These are phyloP conservation scores for Pegoplata infirma DNA, from an alignment of 2,888 invertebrate genomes.

Conservation along the genomic window DNA sequence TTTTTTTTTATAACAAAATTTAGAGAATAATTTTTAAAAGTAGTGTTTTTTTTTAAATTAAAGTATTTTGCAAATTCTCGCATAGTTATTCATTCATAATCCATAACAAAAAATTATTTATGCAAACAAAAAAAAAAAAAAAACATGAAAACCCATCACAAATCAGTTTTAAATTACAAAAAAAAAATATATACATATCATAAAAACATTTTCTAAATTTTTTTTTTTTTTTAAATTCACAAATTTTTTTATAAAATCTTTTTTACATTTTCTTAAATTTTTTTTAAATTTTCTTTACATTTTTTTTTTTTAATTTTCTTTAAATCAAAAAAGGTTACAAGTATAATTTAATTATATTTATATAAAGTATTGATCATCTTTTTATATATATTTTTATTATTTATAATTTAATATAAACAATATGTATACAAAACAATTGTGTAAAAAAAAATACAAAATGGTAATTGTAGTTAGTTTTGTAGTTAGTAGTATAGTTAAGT, in stretches of 20 bases:
- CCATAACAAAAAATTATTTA: conserved; percentile 12
- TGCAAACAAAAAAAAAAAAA: background rate
- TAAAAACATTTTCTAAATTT: background rate
- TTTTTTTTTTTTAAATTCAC: background rate
- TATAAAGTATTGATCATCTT: conserved; percentile 8
- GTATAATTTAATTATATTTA: conserved; percentile 24
- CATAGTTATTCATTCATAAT: conserved; percentile 64
- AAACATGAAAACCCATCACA: background rate
- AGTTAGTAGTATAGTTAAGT: conserved; percentile 17
- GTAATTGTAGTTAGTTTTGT: conserved; percentile 39
- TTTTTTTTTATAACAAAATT: conserved; percentile 20
- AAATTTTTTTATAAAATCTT: no score
- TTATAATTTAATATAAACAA: conserved; percentile 44
- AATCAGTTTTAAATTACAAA: conserved; percentile 1
- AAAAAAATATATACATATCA: conserved; percentile 5
- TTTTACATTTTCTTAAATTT: no score
- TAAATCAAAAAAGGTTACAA: conserved; percentile 32
- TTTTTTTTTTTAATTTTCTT: no score
- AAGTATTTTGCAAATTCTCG: conserved; percentile 49
- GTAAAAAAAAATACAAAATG: conserved; percentile 10
- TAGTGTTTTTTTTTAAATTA: conserved; percentile 61
- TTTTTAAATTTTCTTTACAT: no score
- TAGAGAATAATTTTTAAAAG: conserved; percentile 49
- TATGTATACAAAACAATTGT: background rate
- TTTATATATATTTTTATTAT: conserved; percentile 38